Conservation (phyloP, 2,888 invertebrate species). For the Tholera decimalis region DNA sequence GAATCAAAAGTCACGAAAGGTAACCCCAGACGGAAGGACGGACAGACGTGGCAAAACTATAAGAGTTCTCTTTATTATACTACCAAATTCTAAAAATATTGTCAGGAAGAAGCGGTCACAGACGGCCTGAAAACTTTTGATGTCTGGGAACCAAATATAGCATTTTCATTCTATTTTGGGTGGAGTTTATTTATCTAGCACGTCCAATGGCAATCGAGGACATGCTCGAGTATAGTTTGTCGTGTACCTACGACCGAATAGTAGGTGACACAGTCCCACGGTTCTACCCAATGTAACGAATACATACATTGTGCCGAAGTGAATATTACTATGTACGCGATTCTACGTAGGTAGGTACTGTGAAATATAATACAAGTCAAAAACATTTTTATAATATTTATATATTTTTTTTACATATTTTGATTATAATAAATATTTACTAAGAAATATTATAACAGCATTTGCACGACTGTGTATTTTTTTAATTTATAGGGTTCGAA, state of each 20-base stretch:
- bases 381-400: too few species aligned
- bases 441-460: too few species aligned
- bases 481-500: too few species aligned
- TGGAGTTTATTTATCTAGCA: conserved; percentile 11
- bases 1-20: too few species aligned
- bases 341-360: background rate
- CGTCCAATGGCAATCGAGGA: conserved; percentile 39
- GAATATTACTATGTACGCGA: background rate
- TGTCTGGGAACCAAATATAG: background rate
- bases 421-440: too few species aligned
- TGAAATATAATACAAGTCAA: too few species aligned
- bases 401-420: too few species aligned
- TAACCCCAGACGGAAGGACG: too few species aligned
- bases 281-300: conserved; percentile 14
- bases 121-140: background rate
- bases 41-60: too few species aligned
- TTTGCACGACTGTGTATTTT: too few species aligned
- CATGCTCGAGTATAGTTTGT: conserved; percentile 47
- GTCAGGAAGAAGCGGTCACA: background rate
- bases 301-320: background rate
- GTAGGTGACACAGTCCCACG: conserved; percentile 37
- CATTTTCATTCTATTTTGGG: conserved; percentile 15
- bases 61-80: too few species aligned
- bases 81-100: background rate
- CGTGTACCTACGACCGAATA: conserved; percentile 40